A percentile compares a stretch with the other conserved stretches of the same genome.
Evolutionary conservation across 2,888 invertebrate genomes (phyloP).

Genomic region (Microplitis manilae): DNA sequence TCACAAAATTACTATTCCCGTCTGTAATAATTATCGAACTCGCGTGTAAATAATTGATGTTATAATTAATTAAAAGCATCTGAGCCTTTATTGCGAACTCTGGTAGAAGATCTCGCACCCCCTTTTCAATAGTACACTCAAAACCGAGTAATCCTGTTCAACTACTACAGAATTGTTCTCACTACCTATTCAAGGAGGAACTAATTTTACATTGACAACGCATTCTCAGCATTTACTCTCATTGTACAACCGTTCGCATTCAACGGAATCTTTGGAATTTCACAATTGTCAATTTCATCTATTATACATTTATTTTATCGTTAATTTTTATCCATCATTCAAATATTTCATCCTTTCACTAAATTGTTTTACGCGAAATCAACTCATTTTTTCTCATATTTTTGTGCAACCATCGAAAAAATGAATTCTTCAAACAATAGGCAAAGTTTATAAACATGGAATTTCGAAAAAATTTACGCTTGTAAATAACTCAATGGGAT

Average conservation of each 20-base stretch:
- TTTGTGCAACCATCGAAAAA: no score
- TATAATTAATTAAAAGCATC: neutral
- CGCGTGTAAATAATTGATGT: neutral
- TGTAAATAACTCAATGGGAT: no score
- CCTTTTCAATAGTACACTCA: neutral
- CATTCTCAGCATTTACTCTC: neutral
- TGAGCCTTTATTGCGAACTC: neutral
- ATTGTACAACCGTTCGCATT: conserved; percentile 1
- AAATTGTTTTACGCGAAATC: no score
- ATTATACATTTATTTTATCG: neutral
- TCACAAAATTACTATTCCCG: neutral
- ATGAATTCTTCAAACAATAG: no score
- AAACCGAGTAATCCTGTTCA: neutral
- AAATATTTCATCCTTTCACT: no score
- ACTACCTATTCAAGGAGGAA: neutral
- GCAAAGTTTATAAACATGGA: no score
- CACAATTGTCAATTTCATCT: neutral
- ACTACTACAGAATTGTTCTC: conserved; percentile 33
- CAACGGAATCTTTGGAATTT: neutral
- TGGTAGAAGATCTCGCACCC: neutral
- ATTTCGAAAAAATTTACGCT: no score
- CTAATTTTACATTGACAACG: conserved; percentile 20
- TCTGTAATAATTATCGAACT: neutral
- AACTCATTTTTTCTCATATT: no score
- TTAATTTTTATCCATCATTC: neutral